phyloP scores from a whole-genome alignment of 2,113 vertebrate genomes.

The Dipodomys ordii region DNA sequence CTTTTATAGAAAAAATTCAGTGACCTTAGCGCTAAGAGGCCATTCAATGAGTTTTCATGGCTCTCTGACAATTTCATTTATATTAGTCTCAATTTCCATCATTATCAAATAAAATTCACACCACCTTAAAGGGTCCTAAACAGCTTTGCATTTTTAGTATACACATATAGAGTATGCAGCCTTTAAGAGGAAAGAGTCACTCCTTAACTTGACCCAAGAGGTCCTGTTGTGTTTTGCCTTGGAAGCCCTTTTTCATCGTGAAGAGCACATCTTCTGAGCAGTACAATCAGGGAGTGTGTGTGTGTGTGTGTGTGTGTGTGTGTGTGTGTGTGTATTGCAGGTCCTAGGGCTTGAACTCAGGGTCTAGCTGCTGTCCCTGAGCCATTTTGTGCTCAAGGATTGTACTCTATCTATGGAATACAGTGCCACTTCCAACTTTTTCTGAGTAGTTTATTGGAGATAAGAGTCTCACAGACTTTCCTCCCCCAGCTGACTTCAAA shows the following conservation, averaged over 20 bases:
- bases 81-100: background rate
- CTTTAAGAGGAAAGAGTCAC: background rate
- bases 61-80: background rate
- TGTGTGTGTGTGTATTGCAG: too few species aligned
- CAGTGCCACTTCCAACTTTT: too few species aligned
- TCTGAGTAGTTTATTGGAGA: too few species aligned
- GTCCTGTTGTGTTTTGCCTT: background rate
- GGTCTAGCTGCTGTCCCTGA: too few species aligned
- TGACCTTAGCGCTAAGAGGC: background rate
- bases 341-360: too few species aligned
- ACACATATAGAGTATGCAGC: accelerated
- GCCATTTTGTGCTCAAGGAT: too few species aligned
- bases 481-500: too few species aligned
- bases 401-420: too few species aligned
- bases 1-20: background rate
- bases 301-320: too few species aligned
- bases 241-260: background rate
- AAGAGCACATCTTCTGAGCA: background rate
- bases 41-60: background rate
- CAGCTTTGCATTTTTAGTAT: background rate
- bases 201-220: background rate
- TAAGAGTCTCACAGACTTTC: too few species aligned
- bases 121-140: too few species aligned
- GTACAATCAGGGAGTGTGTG: background rate
- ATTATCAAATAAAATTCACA: background rate